Evolutionary conservation across 2,113 vertebrate species (phyloP), one percentile per base, ranked within the genome.

Genomic region (Rana temporaria): DNA sequence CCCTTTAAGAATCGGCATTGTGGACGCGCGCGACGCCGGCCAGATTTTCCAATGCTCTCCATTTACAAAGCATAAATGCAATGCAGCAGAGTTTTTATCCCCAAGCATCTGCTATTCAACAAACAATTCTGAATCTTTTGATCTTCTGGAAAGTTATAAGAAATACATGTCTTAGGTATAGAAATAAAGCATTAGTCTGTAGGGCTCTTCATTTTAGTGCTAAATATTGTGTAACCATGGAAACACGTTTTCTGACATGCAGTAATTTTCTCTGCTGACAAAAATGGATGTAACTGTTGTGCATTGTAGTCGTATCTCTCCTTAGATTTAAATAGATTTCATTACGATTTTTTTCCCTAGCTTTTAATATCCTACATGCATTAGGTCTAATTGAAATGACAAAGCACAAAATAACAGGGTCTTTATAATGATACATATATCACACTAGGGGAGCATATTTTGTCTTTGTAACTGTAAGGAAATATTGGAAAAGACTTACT

Each of bases 191-290:
- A 77, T 76, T 53, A 63, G 60, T 22, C 74, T 77, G 16, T 59
- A 77, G 74, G 38, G 74, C 32, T 64, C 42, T 76, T 62, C 38
- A 63, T 52, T 77, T 77, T 63, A 16, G 20, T 52, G 57, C 59
- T 77, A 64, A 77, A 53, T 53, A 63, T 77, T 77, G 22, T 42
- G 74, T 77, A 77, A 64, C 57, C 74, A 65, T 65, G 62, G 62
- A 48, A 77, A 77, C 62, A n/a, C 38, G 38, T 77, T 77, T 77
- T 77, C 63, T 64, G 62, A 65, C 74, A 77, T 52, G 64, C 26
- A 65, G 48, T 64, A 26, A 77, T 77, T 63, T 63, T 62, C 57
- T 65, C 19, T 65, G 60, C 38, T 77, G 42, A 24, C 62, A 53
- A 64, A 65, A 63, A 42, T n/a, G 70, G 19, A 64, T 64, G 24